These are phyloP conservation scores for Telenomus remus DNA, from an alignment of 1,140 invertebrate species.

Conservation along the genomic window DNA sequence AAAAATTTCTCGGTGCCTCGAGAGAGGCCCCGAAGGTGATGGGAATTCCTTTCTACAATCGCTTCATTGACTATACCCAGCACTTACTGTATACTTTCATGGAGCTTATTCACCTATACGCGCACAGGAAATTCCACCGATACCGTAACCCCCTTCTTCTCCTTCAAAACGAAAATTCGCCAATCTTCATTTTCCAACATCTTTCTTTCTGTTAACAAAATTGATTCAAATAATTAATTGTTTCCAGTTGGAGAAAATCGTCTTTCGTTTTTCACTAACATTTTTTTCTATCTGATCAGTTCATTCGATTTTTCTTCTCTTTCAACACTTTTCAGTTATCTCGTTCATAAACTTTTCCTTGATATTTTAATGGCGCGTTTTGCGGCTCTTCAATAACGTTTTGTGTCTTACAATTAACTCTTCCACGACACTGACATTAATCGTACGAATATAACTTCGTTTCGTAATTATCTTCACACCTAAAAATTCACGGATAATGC, in stretches of 20 bases:
- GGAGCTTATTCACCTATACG: constrained; percentile 13
- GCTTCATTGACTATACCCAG: constrained; percentile 20
- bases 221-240: too few species aligned
- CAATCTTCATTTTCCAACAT: constrained; percentile 3
- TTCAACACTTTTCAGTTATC: too few species aligned
- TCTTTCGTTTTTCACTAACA: too few species aligned
- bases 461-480: constrained; percentile 26
- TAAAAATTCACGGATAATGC: constrained; percentile 6
- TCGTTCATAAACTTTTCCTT: constrained; percentile 3
- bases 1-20: constrained; percentile 16
- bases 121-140: constrained; percentile 25
- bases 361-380: constrained; percentile 8
- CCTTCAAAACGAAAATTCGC: constrained; percentile 5
- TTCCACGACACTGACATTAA: constrained; percentile 19
- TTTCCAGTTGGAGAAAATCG: too few species aligned
- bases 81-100: constrained; percentile 26
- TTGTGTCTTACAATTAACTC: constrained; percentile 25
- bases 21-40: neutral
- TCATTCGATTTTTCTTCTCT: too few species aligned
- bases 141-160: constrained; percentile 8
- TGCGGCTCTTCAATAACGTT: constrained; percentile 27
- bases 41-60: constrained; percentile 17
- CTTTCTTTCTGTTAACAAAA: too few species aligned
- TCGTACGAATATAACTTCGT: constrained; percentile 17
- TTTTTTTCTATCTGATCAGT: too few species aligned